Evolutionary conservation across 1,140 invertebrate genomes (phyloP).

Genomic region (Drosophila varians): DNA sequence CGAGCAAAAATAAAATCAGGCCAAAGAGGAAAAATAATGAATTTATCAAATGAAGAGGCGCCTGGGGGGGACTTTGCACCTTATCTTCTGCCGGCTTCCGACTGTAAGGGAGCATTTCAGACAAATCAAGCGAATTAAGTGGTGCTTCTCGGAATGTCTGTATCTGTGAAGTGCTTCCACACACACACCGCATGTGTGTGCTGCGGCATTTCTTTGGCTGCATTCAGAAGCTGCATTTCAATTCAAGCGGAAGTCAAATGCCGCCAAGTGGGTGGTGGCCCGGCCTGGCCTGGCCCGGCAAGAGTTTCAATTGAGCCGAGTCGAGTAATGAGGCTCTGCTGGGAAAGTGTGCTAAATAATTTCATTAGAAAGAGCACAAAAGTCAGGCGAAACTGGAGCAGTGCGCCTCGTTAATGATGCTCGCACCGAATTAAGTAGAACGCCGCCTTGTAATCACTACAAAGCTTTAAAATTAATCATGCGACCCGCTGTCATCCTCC

Average conservation of each 20-base stretch:
- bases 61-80: conserved; percentile 26
- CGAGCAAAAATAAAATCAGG: conserved; percentile 55
- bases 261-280: conserved; percentile 55
- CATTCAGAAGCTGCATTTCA: conserved; percentile 63
- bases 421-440: conserved; percentile 39
- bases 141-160: conserved; percentile 34
- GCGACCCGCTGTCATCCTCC: conserved; percentile 47
- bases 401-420: conserved; percentile 46
- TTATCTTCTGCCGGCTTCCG: conserved; percentile 31
- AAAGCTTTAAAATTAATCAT: conserved; percentile 74
- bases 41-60: conserved; percentile 41
- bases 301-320: conserved; percentile 62
- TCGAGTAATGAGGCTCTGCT: conserved; percentile 62
- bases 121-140: conserved; percentile 73
- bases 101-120: conserved; percentile 34
- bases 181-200: conserved; percentile 9
- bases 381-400: conserved; percentile 54
- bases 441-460: conserved; percentile 49
- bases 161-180: conserved; percentile 25
- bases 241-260: conserved; percentile 69
- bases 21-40: conserved; percentile 23
- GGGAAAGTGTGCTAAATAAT: conserved; percentile 59
- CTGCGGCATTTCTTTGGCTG: conserved; percentile 42
- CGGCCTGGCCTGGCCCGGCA: conserved; percentile 13
- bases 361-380: conserved; percentile 58